Evolutionary conservation across 2,888 invertebrate genomes (phyloP).

Genomic region (Plemyria rubiginata): DNA sequence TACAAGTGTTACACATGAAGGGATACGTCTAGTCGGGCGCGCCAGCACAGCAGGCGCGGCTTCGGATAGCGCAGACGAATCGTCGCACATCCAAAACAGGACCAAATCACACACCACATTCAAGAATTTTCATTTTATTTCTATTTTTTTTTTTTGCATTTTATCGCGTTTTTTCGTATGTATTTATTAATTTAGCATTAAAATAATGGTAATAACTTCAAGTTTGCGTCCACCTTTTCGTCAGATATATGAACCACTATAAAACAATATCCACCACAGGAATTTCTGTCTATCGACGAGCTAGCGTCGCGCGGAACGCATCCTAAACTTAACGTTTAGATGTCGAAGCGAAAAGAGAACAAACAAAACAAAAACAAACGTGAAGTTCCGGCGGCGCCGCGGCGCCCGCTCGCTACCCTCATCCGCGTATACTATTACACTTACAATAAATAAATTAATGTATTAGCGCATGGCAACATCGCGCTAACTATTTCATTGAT

Average conservation of each 20-base stretch:
- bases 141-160: constrained; percentile 77
- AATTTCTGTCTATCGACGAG: constrained; percentile 64
- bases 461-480: constrained; percentile 44
- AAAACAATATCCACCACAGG: constrained; percentile 66
- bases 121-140: constrained; percentile 82
- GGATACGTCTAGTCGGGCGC: constrained; percentile 47
- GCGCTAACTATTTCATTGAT: constrained; percentile 51
- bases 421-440: constrained; percentile 40
- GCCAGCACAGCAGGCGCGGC: constrained; percentile 32
- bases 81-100: constrained; percentile 55
- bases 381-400: constrained; percentile 67
- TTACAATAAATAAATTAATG: constrained; percentile 61
- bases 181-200: constrained; percentile 84
- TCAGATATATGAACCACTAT: constrained; percentile 65
- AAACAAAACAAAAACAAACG: constrained; percentile 81
- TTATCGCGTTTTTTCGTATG: constrained; percentile 69
- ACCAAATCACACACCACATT: constrained; percentile 82
- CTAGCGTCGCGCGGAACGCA: constrained; percentile 63
- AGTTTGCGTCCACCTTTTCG: constrained; percentile 78
- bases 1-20: constrained; percentile 76
- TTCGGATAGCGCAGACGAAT: constrained; percentile 39
- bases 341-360: constrained; percentile 79
- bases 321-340: constrained; percentile 64
- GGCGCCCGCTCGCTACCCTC: constrained; percentile 43
- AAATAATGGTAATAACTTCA: constrained; percentile 81